These are phyloP conservation scores for Mormyrus lacerda DNA, from an alignment of 2,113 vertebrate species.

Conservation along the genomic window DNA sequence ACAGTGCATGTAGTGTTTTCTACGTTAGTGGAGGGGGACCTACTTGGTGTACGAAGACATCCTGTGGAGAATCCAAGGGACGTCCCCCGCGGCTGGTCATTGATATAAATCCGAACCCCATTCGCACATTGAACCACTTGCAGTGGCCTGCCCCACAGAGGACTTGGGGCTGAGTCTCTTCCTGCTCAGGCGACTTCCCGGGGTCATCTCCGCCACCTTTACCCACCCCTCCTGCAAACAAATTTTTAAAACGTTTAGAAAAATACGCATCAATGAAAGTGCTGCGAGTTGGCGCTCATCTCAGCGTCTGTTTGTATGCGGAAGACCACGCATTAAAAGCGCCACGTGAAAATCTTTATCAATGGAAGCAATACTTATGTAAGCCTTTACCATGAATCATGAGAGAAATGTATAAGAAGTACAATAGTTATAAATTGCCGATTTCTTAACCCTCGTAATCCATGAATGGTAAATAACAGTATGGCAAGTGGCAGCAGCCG, in stretches of 20 bases:
- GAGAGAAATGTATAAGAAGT: background rate
- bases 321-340: background rate
- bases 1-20: background rate
- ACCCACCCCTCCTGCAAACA: constrained; percentile 80
- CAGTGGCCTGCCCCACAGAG: constrained; percentile 89
- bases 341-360: background rate
- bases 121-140: constrained; percentile 99
- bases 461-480: background rate
- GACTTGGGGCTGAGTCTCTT: constrained; percentile 74
- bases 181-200: constrained; percentile 75
- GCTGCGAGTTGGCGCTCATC: background rate
- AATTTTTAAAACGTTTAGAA: constrained; percentile 18
- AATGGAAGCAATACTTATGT: background rate
- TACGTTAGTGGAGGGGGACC: constrained; percentile 46
- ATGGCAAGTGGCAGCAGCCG: background rate
- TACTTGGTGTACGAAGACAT: constrained; percentile 99
- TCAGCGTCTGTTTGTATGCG: background rate
- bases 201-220: constrained; percentile 85
- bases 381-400: background rate
- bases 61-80: constrained; percentile 83
- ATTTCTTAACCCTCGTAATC: background rate
- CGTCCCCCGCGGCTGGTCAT: constrained; percentile 89
- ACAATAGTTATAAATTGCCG: background rate
- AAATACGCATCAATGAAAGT: background rate
- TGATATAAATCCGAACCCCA: constrained; percentile 99